Evolutionary conservation across 2,888 invertebrate genomes (phyloP), one percentile per base, ranked within the genome.

Genomic region (Cinara cedri): DNA sequence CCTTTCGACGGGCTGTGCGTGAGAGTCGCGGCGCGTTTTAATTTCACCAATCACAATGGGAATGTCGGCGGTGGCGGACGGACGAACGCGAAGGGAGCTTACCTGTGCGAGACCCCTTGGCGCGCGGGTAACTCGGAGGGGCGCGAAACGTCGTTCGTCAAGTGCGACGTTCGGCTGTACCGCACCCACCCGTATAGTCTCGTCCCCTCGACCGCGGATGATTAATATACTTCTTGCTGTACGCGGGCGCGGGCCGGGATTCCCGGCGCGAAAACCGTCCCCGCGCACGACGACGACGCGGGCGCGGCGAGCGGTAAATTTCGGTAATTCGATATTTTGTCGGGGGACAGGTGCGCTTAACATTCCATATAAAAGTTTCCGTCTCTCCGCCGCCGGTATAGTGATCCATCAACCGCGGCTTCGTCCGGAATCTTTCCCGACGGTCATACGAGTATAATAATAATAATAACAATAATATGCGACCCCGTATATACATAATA

Each of bases 301-400:
- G 3, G 3, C 34, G 34, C 54, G 51, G 16, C 55, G 24, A 54
- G 54, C 54, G 10, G 44, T 62, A 34, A 63, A 63, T 74, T 62
- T 74, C 4, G 16, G 34, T 74, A 63, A 51, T 74, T 51, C n/a
- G 60, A 72, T 60, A 72, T 72, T 60, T 46, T 49, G 9, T 26
- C 51, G 34, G 1, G 63, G 51, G n/a, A 68, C 49, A 16, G 72
- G 49, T 57, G 62, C 10, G 49, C 19, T 49, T 26, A 49, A 49
- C 49, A 72, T 72, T 72, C 6, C 11, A 6, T 6, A n/a, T 34
- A 49, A 60, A 72, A 72, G 49, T 72, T 72, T 62, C 14, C 55
- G n/a, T 3, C 19, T 72, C 62, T 62, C 14, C 55, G n/a, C 10
- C 19, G 8, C n/a, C 60, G 1, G 46, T 26, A 21, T n/a, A n/a